phyloP scores from a whole-genome alignment of 2,113 vertebrate species.

The Cryptotis parvus region DNA sequence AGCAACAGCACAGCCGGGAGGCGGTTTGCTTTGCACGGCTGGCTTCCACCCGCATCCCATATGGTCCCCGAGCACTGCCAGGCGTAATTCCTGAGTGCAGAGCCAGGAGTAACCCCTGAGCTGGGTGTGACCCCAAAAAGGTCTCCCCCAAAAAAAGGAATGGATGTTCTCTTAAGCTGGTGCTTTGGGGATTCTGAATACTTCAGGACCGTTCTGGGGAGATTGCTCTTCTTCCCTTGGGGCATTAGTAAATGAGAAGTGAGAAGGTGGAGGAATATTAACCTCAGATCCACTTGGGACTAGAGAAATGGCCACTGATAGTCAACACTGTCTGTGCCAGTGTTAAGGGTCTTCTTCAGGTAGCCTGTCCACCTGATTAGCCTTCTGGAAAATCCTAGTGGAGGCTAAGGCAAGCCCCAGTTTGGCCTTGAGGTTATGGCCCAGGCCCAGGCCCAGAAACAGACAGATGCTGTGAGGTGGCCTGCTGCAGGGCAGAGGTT shows the following conservation, averaged over 20 bases:
- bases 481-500: background rate
- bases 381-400: constrained; percentile 35
- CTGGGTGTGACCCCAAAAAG: too few relatives aligned
- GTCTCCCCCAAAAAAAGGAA: too few relatives aligned
- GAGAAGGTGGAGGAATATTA: background rate
- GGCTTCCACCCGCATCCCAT: too few relatives aligned
- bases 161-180: constrained; percentile 32
- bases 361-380: constrained; percentile 7
- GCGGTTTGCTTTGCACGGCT: too few relatives aligned
- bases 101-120: too few relatives aligned
- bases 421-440: background rate
- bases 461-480: background rate
- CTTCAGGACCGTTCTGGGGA: constrained; percentile 19
- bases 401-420: background rate
- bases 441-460: background rate
- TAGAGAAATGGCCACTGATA: background rate
- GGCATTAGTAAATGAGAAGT: background rate
- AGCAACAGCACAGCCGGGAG: too few relatives aligned
- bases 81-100: too few relatives aligned
- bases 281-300: constrained; percentile 30
- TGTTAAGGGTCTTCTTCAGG: background rate
- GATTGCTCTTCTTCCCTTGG: background rate
- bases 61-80: too few relatives aligned
- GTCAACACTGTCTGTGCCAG: background rate
- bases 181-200: constrained; percentile 46